Evolutionary conservation across 2,888 invertebrate species (phyloP).

Genomic region (Cordylochernes scorpioides): DNA sequence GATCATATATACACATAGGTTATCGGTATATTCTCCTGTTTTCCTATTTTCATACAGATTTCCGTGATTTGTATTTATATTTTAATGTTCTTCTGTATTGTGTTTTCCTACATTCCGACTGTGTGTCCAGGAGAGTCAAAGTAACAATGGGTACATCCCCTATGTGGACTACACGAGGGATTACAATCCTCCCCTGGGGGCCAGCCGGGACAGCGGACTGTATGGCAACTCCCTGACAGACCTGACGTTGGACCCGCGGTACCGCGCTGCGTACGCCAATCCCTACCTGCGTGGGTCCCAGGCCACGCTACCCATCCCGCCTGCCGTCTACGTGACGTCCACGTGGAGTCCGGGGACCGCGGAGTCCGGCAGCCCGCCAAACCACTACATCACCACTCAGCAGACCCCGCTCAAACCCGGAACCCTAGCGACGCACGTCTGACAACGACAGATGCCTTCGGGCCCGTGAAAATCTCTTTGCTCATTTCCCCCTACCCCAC

Average conservation of each 20-base stretch:
- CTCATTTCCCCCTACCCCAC: too few species aligned
- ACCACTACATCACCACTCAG: slow-evolving; percentile 10
- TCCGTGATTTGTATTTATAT: too few species aligned
- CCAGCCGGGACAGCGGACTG: slow-evolving; percentile 18
- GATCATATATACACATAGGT: too few species aligned
- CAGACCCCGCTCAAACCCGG: slow-evolving; percentile 10
- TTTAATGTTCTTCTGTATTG: too few species aligned
- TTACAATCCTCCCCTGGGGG: slow-evolving; percentile 46
- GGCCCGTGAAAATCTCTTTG: too few species aligned
- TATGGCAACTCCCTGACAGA: slow-evolving; percentile 10
- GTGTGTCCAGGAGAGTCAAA: slow-evolving; percentile 26
- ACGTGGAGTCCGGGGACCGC: slow-evolving; percentile 7
- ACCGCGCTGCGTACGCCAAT: slow-evolving; percentile 57
- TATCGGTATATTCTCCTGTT: too few species aligned
- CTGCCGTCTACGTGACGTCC: slow-evolving; percentile 10
- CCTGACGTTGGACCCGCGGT: slow-evolving; percentile 42
- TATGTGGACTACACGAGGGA: slow-evolving; percentile 67
- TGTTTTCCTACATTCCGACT: too few species aligned
- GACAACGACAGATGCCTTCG: too few species aligned
- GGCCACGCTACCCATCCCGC: slow-evolving; percentile 21
- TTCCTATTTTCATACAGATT: too few species aligned
- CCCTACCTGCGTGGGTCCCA: slow-evolving; percentile 46
- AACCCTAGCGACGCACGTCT: slow-evolving; percentile 12
- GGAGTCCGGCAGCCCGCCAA: slow-evolving; percentile 3
- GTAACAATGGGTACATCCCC: slow-evolving; percentile 57